Percentiles rank a stretch among this genome's conserved stretches.
Evolutionary conservation across 2,888 invertebrate species (phyloP).

Genomic region (Amiota minor): DNA sequence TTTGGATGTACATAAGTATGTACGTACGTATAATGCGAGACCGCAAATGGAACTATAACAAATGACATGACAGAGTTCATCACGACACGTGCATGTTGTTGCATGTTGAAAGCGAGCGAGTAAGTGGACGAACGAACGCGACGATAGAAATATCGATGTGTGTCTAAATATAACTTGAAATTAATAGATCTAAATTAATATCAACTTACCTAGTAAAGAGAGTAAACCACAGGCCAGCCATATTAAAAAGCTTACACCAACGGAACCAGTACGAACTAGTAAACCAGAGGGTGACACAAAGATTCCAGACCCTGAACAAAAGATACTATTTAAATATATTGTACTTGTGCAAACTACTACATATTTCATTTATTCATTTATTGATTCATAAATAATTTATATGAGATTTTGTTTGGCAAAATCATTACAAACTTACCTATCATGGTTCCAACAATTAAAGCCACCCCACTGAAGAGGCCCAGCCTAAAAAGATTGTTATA

Average conservation of each 20-base stretch:
- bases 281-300: slow-evolving; percentile 98
- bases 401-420: background rate
- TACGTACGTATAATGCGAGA: slow-evolving; percentile 1
- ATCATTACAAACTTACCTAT: slow-evolving; percentile 81
- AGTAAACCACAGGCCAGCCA: slow-evolving; percentile 96
- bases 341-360: slow-evolving; percentile 14
- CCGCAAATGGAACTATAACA: no score
- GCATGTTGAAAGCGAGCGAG: background rate
- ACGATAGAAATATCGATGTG: no score
- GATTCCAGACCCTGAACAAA: slow-evolving; percentile 90
- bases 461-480: slow-evolving; percentile 99
- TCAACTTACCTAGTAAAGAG: slow-evolving; percentile 86
- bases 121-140: background rate
- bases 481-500: slow-evolving; percentile 75
- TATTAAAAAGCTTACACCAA: slow-evolving; percentile 94
- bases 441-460: slow-evolving; percentile 99
- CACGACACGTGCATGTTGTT: no score
- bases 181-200: background rate
- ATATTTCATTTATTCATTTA: background rate
- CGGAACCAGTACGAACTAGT: slow-evolving; percentile 91
- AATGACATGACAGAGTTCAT: no score
- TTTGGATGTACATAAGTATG: background rate
- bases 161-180: no score
- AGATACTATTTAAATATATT: slow-evolving; percentile 20
- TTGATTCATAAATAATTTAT: background rate